These are phyloP conservation scores for Acrocephalus arundinaceus DNA, from an alignment of 2,113 vertebrate genomes.

Conservation along the genomic window DNA sequence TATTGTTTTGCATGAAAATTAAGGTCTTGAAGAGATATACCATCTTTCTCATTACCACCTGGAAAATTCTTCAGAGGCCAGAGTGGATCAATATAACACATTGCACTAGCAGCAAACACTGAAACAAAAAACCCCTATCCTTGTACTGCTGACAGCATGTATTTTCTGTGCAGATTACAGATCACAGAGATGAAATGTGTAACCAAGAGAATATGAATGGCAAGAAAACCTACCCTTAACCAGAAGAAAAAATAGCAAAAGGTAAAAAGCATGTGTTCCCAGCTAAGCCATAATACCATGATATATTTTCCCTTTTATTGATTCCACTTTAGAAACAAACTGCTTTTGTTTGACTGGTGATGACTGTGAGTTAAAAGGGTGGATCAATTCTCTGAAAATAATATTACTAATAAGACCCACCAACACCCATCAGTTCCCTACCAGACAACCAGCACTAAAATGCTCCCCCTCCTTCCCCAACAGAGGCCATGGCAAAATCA, in stretches of 20 bases:
- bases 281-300: not conserved
- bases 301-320: not conserved
- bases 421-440: not conserved
- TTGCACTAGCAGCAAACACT: not conserved
- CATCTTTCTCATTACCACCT: not conserved
- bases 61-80: not conserved
- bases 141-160: not conserved
- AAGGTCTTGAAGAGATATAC: not conserved
- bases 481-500: not conserved
- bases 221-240: not conserved
- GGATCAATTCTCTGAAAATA: not conserved
- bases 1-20: conserved; percentile 37
- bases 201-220: not conserved
- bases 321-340: not conserved
- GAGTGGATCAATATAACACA: not conserved
- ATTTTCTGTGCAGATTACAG: not conserved
- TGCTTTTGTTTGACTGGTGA: not conserved
- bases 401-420: not conserved
- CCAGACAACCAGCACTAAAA: not conserved
- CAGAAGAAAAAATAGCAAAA: not conserved
- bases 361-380: not conserved
- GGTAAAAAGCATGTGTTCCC: not conserved
- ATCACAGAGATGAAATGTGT: not conserved
- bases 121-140: not conserved
- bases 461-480: not conserved